Base-by-base conservation (phyloP, 2,113 vertebrate species). In the Clupea harengus region DNA sequence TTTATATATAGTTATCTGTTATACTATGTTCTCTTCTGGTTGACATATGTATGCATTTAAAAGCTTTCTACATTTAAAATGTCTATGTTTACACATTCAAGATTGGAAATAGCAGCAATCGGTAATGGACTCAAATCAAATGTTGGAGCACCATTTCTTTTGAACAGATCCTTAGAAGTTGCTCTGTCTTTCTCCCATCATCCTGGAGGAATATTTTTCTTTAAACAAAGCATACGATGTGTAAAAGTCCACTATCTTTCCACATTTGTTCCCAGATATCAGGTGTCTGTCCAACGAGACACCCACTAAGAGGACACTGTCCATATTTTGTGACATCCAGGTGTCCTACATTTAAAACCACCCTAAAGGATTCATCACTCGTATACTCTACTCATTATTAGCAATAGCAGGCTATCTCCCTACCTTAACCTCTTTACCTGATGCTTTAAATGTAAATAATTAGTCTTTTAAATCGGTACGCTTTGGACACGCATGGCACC, bases 71-170 rank as follows among this genome's bases (percentile, higher is more conserved):
- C 78, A 32, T 83, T 87, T 84, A 89, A 25, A 87, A 88, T 90
- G 81, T 84, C 88, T 87, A 83, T 89, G 80, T 90, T 82, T 84
- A 88, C 85, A 91, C 88, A 90, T 89, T 90, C 86, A 90, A 87
- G 81, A 88, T 81, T 89, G 81, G 88, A 85, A 91, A 91, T 91
- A 91, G 90, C 90, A 91, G 90, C 90, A 89, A 54, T 88, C 86
- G 82, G 87, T 82, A 88, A 86, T 88, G 85, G 86, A 89, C 89
- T 91, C 82, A 80, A 88, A 89, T 86, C 83, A 83, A 72, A 88
- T 67, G 89, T 86, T 89, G 87, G 90, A 91, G 90, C 90, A 91
- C 90, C 89, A 88, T 84, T 81, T 86, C 82, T 87, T 28, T 85
- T 78, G 28, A 86, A 88, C 84, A 86, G 57, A 81, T 47, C 86